phyloP scores from a whole-genome alignment of 2,113 vertebrate genomes.

The Aythya baeri region DNA sequence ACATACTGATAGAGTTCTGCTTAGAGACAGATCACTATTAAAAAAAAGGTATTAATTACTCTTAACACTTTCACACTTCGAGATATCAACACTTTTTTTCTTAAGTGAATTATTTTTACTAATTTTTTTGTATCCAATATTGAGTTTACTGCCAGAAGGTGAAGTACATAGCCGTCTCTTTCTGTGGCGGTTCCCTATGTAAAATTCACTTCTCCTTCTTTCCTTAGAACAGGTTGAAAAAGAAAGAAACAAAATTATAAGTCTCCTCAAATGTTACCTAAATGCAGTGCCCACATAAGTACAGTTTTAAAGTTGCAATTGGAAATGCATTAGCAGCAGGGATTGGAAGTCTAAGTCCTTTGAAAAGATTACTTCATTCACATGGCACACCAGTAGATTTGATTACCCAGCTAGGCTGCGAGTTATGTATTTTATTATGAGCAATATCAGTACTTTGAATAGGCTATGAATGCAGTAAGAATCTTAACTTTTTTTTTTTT shows the following conservation, averaged over 20 bases:
- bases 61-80: neutral
- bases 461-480: neutral
- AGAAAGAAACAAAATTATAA: neutral
- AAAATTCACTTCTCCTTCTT: neutral
- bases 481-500: neutral
- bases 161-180: neutral
- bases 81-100: neutral
- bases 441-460: neutral
- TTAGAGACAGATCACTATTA: neutral
- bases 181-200: neutral
- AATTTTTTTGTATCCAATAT: neutral
- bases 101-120: neutral
- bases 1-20: neutral
- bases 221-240: neutral
- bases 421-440: conserved; percentile 4
- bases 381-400: neutral
- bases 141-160: neutral
- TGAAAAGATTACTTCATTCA: conserved; percentile 15
- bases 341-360: neutral
- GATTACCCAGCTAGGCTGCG: neutral
- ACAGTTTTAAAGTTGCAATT: conserved; percentile 5
- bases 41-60: neutral
- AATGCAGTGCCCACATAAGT: neutral
- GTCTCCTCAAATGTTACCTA: neutral
- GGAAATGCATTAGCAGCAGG: conserved; percentile 45